A percentile compares a stretch with the other conserved stretches of the same genome.
Evolutionary conservation across 2,888 invertebrate species (phyloP).

Genomic region (Eilema sororculum): DNA sequence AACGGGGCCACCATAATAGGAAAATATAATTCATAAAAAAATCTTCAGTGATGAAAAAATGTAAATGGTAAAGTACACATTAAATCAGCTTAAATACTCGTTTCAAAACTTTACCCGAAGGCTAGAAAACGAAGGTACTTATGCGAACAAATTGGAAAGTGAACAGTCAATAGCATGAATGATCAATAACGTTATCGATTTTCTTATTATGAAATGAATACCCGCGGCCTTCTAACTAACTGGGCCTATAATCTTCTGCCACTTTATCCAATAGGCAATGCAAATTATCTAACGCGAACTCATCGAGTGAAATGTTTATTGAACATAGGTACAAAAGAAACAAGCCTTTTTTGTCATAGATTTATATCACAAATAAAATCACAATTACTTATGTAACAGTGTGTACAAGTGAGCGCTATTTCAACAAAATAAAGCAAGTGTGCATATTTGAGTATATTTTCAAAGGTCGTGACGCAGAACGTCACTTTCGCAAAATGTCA

Average conservation of each 20-base stretch:
- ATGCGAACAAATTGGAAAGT: conserved; percentile 6
- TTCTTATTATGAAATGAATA: conserved; percentile 8
- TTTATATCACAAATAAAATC: background rate
- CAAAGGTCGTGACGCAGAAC: no score
- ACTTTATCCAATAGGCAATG: background rate
- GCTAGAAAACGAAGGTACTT: conserved; percentile 20
- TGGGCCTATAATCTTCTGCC: conserved; percentile 2
- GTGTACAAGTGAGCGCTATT: background rate
- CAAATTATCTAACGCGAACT: background rate
- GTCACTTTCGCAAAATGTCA: no score
- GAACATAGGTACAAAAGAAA: no score
- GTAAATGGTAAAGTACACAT: background rate
- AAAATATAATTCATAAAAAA: background rate
- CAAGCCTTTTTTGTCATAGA: background rate
- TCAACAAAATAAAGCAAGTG: background rate
- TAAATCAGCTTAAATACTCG: background rate
- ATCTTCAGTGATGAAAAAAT: background rate
- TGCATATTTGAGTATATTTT: no score
- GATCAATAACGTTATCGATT: conserved; percentile 12
- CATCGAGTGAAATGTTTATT: background rate
- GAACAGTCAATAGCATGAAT: conserved; percentile 6
- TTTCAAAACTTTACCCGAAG: conserved; percentile 19
- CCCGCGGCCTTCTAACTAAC: conserved; percentile 7
- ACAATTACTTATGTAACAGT: background rate
- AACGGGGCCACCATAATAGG: no score